Conservation (phyloP, 2,113 vertebrate genomes). For the Cyrtonyx montezumae region DNA sequence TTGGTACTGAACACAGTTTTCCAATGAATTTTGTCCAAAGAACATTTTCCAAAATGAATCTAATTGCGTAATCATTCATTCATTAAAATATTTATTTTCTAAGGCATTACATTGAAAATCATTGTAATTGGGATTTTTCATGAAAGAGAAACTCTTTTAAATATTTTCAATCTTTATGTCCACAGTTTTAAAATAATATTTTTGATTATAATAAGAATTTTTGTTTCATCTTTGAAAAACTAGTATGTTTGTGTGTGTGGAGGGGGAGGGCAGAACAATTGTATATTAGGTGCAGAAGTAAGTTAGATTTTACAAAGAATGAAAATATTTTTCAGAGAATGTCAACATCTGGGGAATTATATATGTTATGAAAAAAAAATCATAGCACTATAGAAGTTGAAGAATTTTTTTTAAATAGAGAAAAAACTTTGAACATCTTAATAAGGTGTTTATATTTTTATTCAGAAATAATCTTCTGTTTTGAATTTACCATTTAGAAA, state of each 20-base stretch:
- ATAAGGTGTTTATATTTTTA: background rate
- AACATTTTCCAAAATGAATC: background rate
- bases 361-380: background rate
- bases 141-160: background rate
- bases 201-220: background rate
- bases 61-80: background rate
- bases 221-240: background rate
- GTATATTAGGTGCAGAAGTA: background rate
- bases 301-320: background rate
- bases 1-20: background rate
- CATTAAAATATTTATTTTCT: background rate
- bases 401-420: background rate
- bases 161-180: background rate
- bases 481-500: background rate
- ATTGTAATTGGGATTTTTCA: background rate
- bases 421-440: background rate
- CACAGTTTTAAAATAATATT: background rate
- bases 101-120: background rate
- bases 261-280: background rate
- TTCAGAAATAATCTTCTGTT: background rate
- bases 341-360: background rate
- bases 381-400: background rate
- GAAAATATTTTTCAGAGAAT: background rate
- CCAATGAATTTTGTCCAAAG: background rate
- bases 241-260: background rate